phyloP scores from a whole-genome alignment of 2,888 invertebrate species.

The Andrena dorsata region DNA sequence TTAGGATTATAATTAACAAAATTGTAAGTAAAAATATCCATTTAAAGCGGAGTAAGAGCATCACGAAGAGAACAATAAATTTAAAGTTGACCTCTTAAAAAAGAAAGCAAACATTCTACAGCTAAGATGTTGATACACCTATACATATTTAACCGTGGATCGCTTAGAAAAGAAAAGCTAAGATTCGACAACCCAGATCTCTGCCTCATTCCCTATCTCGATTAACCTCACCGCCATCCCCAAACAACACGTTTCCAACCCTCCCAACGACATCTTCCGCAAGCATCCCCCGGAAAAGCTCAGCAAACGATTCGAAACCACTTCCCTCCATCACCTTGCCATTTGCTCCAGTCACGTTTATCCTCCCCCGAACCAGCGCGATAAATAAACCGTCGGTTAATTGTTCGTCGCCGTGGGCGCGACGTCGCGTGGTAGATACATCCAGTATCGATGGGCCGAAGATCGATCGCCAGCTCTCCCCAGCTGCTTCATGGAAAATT shows the following conservation, averaged over 20 bases:
- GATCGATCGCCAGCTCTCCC: constrained; percentile 45
- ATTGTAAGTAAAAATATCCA: too few relatives aligned
- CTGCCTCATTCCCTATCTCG: too few relatives aligned
- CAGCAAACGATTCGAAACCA: not conserved
- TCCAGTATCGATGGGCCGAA: constrained; percentile 36
- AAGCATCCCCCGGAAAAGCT: not conserved
- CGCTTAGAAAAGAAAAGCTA: too few relatives aligned
- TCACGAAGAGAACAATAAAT: too few relatives aligned
- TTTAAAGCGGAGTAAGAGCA: too few relatives aligned
- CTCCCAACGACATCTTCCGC: not conserved
- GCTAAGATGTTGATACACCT: too few relatives aligned
- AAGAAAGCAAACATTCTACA: too few relatives aligned
- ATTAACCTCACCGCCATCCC: too few relatives aligned
- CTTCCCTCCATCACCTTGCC: not conserved
- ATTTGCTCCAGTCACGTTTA: constrained; percentile 10
- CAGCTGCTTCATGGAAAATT: constrained; percentile 20
- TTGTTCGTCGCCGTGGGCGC: constrained; percentile 7
- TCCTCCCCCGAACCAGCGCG: not conserved
- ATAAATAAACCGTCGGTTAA: constrained; percentile 31
- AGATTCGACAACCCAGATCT: too few relatives aligned
- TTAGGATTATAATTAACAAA: too few relatives aligned
- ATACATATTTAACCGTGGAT: too few relatives aligned
- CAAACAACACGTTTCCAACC: not conserved
- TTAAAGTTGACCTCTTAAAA: too few relatives aligned
- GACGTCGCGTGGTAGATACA: constrained; percentile 27